These are phyloP conservation scores for Egretta garzetta DNA, from an alignment of 2,113 vertebrate genomes.

Conservation along the genomic window DNA sequence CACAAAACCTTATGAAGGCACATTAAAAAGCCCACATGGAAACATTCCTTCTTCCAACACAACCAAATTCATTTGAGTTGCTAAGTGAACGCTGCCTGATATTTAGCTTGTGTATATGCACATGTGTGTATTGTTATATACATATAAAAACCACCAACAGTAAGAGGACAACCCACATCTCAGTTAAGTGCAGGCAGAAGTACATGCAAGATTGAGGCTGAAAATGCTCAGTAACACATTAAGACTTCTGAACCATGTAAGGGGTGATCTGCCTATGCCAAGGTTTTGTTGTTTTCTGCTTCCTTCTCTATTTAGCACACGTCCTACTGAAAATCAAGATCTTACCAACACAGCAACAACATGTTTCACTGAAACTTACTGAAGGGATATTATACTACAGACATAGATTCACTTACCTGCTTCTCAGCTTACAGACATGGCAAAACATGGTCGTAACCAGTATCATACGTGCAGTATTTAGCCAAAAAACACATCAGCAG, in stretches of 20 bases:
- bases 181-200: neutral
- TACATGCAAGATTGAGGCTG: neutral
- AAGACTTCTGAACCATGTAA: neutral
- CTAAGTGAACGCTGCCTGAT: neutral
- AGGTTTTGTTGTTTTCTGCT: neutral
- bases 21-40: neutral
- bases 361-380: neutral
- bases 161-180: neutral
- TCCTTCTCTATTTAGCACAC: neutral
- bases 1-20: neutral
- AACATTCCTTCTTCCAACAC: neutral
- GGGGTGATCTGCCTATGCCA: neutral
- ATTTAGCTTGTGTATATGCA: neutral
- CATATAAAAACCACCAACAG: neutral
- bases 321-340: neutral
- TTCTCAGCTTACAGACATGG: neutral
- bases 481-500: neutral
- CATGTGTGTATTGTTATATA: rapidly evolving
- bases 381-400: neutral
- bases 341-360: neutral
- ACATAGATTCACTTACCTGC: neutral
- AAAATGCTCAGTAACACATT: neutral
- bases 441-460: neutral
- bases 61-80: neutral
- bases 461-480: neutral